Conservation (phyloP, 1,140 invertebrate genomes). For the Drosophila arawakana region DNA sequence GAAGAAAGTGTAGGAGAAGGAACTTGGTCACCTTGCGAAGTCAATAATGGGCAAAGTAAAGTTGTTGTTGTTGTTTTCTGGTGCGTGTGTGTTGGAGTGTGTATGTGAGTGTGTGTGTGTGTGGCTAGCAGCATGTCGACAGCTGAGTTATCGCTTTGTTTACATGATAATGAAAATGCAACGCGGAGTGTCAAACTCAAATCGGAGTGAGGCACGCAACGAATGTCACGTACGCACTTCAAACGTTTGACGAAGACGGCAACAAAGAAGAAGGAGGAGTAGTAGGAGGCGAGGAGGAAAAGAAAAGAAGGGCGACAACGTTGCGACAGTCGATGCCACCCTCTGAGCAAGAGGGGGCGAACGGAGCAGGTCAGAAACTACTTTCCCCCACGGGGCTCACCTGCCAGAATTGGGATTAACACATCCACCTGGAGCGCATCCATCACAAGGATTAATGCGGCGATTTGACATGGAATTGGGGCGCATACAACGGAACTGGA, state of each 20-base stretch:
- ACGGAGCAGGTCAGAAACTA: no score
- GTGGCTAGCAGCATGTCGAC: conserved; percentile 27
- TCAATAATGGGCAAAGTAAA: conserved; percentile 22
- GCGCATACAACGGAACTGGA: conserved; percentile 2
- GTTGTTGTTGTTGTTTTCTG: neutral
- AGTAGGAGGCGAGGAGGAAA: neutral
- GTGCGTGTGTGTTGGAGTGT: neutral
- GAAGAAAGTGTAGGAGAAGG: neutral
- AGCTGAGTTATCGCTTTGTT: conserved; percentile 58
- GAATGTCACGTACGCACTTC: conserved; percentile 49
- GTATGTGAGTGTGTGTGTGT: conserved; percentile 16
- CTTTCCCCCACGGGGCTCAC: conserved; percentile 11
- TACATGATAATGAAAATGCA: conserved; percentile 54
- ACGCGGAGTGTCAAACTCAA: conserved; percentile 31
- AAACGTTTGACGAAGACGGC: conserved; percentile 16
- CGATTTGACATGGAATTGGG: conserved; percentile 25
- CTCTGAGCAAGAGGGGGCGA: neutral
- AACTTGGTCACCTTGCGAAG: conserved; percentile 28
- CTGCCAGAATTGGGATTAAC: conserved; percentile 41
- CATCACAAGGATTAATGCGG: conserved; percentile 48
- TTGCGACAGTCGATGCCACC: conserved; percentile 3
- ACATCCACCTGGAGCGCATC: conserved; percentile 43
- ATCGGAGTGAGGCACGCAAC: conserved; percentile 39
- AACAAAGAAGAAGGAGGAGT: neutral
- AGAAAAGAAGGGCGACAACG: neutral